Evolutionary conservation across 2,797 vertebrate species (phyloP), one percentile per base, ranked within the genome.

Genomic region (Lophius americanus): DNA sequence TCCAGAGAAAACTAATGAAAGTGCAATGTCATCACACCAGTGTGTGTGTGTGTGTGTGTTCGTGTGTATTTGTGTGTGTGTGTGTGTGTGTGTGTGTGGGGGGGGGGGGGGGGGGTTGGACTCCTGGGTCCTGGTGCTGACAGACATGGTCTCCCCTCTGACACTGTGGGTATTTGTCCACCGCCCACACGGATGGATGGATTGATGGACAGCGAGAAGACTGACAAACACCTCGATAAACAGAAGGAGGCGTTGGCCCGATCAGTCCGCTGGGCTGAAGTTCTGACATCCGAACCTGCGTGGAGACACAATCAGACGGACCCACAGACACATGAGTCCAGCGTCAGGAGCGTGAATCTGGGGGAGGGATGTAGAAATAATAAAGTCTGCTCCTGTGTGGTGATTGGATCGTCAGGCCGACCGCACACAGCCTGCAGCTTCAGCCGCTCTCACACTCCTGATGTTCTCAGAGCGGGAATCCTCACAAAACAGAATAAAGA

Each of bases 71-170:
- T 9, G 68, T 73, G 70, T 76, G 68, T 63, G 50, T 64, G 60
- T 62, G 60, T 50, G 71, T 62, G 65, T 78, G 76, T 72, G 61
- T 52, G 54, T 51, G 68, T 77, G 46, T 77, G 69, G 77, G 72
- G 70, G 67, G 59, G 51, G 68, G 75, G 46, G 76, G 69, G 77
- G 72, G 70, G 67, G 59, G 51, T 50, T 75, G 75, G 73, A 60
- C 76, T 87, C 70, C 23, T 67, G 86, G 67, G 88, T 86, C 81
- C 85, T 82, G 80, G 90, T 62, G 89, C 81, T 94, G 94, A 94
- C 92, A 94, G 94, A 94, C 88, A 85, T 87, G 88, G 76, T 82
- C 81, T 92, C 93, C 87, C 86, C 86, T 91, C 88, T 93, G 91
- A 93, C 91, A 90, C 69, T 35, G 63, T 32, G 71, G 75, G 76